A percentile compares a stretch with the other conserved stretches of the same genome.
Evolutionary conservation across 2,113 vertebrate species (phyloP).

Genomic region (Hippocampus guttulatus): DNA sequence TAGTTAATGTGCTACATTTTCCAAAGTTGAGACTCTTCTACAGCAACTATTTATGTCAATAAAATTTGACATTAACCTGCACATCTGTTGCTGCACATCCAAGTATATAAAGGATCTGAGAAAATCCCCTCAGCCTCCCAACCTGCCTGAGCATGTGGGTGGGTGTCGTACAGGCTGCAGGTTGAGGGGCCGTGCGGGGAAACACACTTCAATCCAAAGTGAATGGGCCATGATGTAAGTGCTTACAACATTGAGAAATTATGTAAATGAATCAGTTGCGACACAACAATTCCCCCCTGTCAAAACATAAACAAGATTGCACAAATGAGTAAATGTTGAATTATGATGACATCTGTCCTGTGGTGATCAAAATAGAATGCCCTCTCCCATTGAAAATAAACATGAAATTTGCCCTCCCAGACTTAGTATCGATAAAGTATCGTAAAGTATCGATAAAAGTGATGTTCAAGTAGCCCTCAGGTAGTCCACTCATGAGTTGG

Average conservation of each 20-base stretch:
- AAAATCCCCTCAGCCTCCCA: conserved; percentile 5
- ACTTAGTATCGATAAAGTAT: conserved; percentile 2
- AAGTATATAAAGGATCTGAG: not conserved
- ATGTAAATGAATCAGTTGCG: conserved; percentile 73
- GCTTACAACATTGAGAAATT: conserved; percentile 70
- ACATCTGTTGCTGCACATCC: not conserved
- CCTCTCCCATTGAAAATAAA: conserved; percentile 20
- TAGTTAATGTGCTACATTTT: not conserved
- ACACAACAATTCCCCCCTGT: conserved; percentile 68
- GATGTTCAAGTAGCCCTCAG: conserved; percentile 25
- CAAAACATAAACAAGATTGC: conserved; percentile 69
- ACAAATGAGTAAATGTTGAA: conserved; percentile 54
- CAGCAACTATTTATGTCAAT: not conserved
- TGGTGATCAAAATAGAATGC: conserved; percentile 48
- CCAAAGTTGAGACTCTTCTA: not conserved
- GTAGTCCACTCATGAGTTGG: conserved; percentile 35
- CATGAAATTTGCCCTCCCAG: conserved; percentile 20
- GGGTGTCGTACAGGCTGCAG: conserved; percentile 43
- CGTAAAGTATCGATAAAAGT: conserved; percentile 18
- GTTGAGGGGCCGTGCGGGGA: conserved; percentile 62
- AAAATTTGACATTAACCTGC: not conserved
- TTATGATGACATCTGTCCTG: conserved; percentile 39
- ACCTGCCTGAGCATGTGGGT: conserved; percentile 30
- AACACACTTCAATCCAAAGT: conserved; percentile 62
- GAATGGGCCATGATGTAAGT: conserved; percentile 70